Base-by-base conservation (phyloP, 2,797 vertebrate species). In the Lycodopsis pacificus region DNA sequence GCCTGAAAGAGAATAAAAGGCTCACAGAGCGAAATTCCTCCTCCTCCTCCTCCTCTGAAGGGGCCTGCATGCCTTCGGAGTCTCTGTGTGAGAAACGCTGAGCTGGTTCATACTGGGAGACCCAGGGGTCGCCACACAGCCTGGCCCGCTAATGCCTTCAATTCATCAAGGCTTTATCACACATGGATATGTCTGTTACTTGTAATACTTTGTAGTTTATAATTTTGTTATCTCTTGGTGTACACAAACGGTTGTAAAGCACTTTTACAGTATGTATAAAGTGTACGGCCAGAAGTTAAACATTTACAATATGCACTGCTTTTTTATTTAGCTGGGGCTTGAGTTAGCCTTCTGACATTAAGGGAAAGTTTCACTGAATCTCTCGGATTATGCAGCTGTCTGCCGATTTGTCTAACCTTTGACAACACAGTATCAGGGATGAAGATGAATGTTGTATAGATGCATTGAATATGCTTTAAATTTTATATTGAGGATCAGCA, bases 1-100 rank as follows among this genome's bases (percentile, higher is more conserved):
- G 85, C 71, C 82, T 91, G 86, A 89, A 90, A 86, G 88, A 81
- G 86, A 93, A 92, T 88, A 89, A 93, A 92, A 89, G 89, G 79
- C 83, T 84, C 74, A 86, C 80, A 84, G 77, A 85, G 79, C 58
- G 57, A 88, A 83, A 89, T 88, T 88, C 81, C 77, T 83, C 80
- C 81, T 83, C 85, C 76, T 88, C 82, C 76, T 83, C 79, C 82
- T 83, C 83, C 76, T 89, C 73, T 86, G 66, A 76, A 87, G 86
- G 88, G 90, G 86, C 73, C 80, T 91, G 83, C 86, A 89, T 91
- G 86, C 90, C 90, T 73, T 46, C 85, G 86, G 87, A 90, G 76
- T 80, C 77, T 83, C 63, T 81, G 83, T 90, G 82, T 89, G 83
- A 81, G 86, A 92, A 92, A 88, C 30, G 82, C 84, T 89, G 88